A percentile compares a stretch with the other conserved stretches of the same genome.
These are phyloP conservation scores for Danaus chrysippus DNA, from an alignment of 2,888 invertebrate genomes.

Conservation along the genomic window DNA sequence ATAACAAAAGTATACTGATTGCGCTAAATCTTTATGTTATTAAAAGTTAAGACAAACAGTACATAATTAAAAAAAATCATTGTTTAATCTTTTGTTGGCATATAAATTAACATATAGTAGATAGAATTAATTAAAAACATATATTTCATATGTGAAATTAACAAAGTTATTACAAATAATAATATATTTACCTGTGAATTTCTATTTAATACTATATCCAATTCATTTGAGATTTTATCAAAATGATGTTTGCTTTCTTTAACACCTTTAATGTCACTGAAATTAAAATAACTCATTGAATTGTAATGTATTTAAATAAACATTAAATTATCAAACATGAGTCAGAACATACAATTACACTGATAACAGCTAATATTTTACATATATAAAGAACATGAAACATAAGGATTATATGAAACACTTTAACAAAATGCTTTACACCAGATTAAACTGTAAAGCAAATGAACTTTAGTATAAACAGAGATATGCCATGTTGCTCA, in stretches of 20 bases:
- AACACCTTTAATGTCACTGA: slow-evolving; percentile 92
- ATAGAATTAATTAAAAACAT: too few relatives aligned
- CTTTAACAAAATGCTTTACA: not conserved
- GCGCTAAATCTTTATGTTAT: too few relatives aligned
- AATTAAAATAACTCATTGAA: slow-evolving; percentile 43
- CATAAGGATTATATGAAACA: not conserved
- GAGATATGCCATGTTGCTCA: slow-evolving; percentile 6
- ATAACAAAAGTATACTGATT: too few relatives aligned
- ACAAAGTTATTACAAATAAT: not conserved
- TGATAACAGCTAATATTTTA: not conserved
- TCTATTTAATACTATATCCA: slow-evolving; percentile 90
- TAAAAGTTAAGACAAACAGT: too few relatives aligned
- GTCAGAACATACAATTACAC: not conserved
- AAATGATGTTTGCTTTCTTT: slow-evolving; percentile 95
- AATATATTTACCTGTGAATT: slow-evolving; percentile 87
- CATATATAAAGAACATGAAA: not conserved
- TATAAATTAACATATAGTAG: too few relatives aligned
- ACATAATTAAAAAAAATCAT: too few relatives aligned
- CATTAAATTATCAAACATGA: not conserved
- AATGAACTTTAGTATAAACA: slow-evolving; percentile 40
- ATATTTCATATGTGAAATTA: too few relatives aligned
- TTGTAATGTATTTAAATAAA: slow-evolving; percentile 2
- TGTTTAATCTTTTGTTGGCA: too few relatives aligned
- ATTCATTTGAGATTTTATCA: slow-evolving; percentile 94
- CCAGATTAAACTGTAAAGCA: slow-evolving; percentile 18